Evolutionary conservation across 2,888 invertebrate species (phyloP).

Genomic region (Acanthacorydalis orientalis): DNA sequence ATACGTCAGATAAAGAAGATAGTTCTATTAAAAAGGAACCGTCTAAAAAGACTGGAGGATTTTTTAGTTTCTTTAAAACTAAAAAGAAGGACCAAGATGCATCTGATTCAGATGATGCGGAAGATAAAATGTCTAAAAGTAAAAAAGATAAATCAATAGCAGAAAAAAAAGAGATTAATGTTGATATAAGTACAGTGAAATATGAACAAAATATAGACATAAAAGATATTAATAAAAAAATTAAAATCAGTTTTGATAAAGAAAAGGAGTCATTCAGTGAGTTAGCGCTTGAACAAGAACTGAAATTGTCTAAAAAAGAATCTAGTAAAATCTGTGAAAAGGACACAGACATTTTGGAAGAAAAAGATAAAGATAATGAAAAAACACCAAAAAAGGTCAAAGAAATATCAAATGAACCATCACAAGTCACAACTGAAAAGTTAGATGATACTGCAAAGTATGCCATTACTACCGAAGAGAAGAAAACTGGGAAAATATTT

Average conservation of each 20-base stretch:
- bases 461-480: background rate
- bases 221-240: background rate
- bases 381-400: slow-evolving; percentile 3
- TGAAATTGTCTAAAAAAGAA: too few relatives aligned
- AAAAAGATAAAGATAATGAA: background rate
- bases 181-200: too few relatives aligned
- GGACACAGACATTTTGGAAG: background rate
- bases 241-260: slow-evolving; percentile 4
- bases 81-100: slow-evolving; percentile 11
- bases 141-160: background rate
- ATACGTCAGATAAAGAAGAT: slow-evolving; percentile 2
- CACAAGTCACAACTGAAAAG: slow-evolving; percentile 4
- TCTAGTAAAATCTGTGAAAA: too few relatives aligned
- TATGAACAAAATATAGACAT: too few relatives aligned
- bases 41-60: slow-evolving; percentile 9
- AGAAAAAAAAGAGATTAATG: too few relatives aligned
- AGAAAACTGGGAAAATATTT: background rate
- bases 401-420: slow-evolving; percentile 2
- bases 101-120: background rate
- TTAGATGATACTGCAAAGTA: background rate
- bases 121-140: background rate
- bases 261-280: slow-evolving; percentile 6
- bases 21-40: slow-evolving; percentile 6
- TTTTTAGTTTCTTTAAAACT: slow-evolving; percentile 15
- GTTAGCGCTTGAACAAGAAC: background rate